Conservation (phyloP, 2,113 vertebrate genomes). For the Rattus norvegicus region DNA sequence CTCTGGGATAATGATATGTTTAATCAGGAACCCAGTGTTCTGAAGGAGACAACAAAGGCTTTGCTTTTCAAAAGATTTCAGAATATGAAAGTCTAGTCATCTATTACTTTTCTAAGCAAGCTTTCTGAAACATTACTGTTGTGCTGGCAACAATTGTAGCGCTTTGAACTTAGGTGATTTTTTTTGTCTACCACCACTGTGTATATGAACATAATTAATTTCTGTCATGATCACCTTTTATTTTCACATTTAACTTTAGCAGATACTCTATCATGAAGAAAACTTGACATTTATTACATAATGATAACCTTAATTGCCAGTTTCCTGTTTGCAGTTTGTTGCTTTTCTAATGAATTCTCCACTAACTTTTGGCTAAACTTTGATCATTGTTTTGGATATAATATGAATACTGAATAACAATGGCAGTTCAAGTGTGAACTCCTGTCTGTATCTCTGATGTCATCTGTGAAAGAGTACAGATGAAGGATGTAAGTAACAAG, state of each 20-base stretch:
- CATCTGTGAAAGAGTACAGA: slow-evolving; percentile 27
- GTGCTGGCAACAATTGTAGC: background rate
- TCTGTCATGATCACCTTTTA: slow-evolving; percentile 37
- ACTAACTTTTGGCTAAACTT: slow-evolving; percentile 50
- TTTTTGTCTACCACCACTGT: background rate
- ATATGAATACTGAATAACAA: slow-evolving; percentile 56
- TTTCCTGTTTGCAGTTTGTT: background rate
- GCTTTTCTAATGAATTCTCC: background rate
- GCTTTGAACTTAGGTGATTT: background rate
- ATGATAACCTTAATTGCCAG: background rate
- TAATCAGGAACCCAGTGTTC: background rate
- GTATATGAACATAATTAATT: slow-evolving; percentile 68
- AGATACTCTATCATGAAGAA: slow-evolving; percentile 19
- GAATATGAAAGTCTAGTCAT: background rate
- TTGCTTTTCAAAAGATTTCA: slow-evolving; percentile 42
- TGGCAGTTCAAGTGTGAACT: slow-evolving; percentile 50
- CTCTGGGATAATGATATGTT: background rate
- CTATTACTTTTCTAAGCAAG: slow-evolving; percentile 39
- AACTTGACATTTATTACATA: background rate
- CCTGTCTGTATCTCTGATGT: slow-evolving; percentile 55
- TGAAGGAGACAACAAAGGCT: background rate
- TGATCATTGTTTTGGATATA: slow-evolving; percentile 54
- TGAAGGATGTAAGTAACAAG: slow-evolving; percentile 27
- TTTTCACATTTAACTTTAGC: slow-evolving; percentile 45
- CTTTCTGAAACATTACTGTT: background rate